A percentile compares a stretch with the other conserved stretches of the same genome.
phyloP scores from a whole-genome alignment of 1,140 invertebrate genomes.

The Magallana ariakensis region DNA sequence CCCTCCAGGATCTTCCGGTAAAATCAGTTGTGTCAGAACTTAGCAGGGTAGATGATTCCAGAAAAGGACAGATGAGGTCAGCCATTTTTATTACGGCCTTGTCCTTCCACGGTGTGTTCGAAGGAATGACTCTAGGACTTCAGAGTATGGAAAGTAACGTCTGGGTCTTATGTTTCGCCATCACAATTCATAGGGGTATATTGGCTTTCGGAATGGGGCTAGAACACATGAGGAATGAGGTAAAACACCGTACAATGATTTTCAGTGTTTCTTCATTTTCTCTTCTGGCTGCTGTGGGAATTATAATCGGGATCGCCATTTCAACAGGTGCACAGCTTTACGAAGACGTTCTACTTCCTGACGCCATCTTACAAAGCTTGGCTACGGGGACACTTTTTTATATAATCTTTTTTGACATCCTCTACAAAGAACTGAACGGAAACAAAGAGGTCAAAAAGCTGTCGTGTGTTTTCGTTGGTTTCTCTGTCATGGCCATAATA shows the following conservation, averaged over 20 bases:
- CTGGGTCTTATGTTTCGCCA: constrained; percentile 74
- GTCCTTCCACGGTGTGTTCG: constrained; percentile 94
- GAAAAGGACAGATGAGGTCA: constrained; percentile 68
- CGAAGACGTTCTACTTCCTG: constrained; percentile 78
- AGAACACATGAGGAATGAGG: constrained; percentile 78
- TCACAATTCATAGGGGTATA: constrained; percentile 70
- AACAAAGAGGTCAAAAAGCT: constrained; percentile 74
- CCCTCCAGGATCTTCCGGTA: constrained; percentile 70
- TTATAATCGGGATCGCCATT: constrained; percentile 83
- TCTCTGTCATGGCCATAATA: constrained; percentile 73
- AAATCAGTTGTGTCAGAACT: constrained; percentile 73
- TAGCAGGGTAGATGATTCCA: constrained; percentile 64
- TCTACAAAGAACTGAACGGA: constrained; percentile 83
- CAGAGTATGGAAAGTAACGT: constrained; percentile 80
- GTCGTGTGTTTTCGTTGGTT: constrained; percentile 75
- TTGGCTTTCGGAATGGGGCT: constrained; percentile 73
- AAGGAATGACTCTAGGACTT: constrained; percentile 91
- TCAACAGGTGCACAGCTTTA: constrained; percentile 76
- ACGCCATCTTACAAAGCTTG: constrained; percentile 84
- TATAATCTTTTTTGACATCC: constrained; percentile 94
- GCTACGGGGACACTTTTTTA: constrained; percentile 95
- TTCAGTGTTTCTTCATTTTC: constrained; percentile 82
- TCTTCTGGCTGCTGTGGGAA: constrained; percentile 84
- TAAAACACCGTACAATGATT: constrained; percentile 81
- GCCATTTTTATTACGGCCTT: constrained; percentile 88